Evolutionary conservation across 53 echinoderm and acorn worm species (phyloP), one percentile per base, ranked within the genome.

Genomic region (Apostichopus leukothele): DNA sequence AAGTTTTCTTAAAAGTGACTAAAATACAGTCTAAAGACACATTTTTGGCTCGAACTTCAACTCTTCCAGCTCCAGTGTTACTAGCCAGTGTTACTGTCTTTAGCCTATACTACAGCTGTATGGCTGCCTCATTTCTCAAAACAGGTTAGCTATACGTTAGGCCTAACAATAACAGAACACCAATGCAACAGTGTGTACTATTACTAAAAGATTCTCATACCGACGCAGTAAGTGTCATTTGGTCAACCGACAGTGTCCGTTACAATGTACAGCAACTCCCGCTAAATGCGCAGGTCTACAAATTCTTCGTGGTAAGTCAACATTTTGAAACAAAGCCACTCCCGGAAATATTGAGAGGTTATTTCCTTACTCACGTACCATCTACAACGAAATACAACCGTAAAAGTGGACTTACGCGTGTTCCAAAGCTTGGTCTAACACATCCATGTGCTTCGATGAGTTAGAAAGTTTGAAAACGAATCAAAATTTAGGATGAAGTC

Each of bases 401-500:
- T 39, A 76, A 22, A 87, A 76, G 61, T 75, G 19, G 68, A 22
- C 94, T 94, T 89, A 97, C 97, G 95, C 92, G 27, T 96, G 94
- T 53, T 97, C 97, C 88, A 97, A 76, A 66, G 97, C 92, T 52
- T 94, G 94, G 88, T 95, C 97, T 74, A 97, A 88, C 89, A 97
- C 93, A 94, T 97, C 97, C 97, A 97, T 97, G 97, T 97, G 97
- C 94, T 91, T 92, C 84, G 84, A 88, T 51, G 75, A 87, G 76
- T 74, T 83, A 79, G 86, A 83, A 89, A 86, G 84, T 90, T 90
- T 89, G 90, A 95, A 96, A 96, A 96, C 96, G 96, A 96, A 96
- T 96, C 96, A 96, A 93, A 90, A 93, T 91, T 92, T 88, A 91
- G 79, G 91, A 84, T 89, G 92, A 91, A 90, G 93, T 97, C 97